A percentile compares a stretch with the other conserved stretches of the same genome.
phyloP scores from a whole-genome alignment of 2,888 invertebrate species.

The Apantesis nais region DNA sequence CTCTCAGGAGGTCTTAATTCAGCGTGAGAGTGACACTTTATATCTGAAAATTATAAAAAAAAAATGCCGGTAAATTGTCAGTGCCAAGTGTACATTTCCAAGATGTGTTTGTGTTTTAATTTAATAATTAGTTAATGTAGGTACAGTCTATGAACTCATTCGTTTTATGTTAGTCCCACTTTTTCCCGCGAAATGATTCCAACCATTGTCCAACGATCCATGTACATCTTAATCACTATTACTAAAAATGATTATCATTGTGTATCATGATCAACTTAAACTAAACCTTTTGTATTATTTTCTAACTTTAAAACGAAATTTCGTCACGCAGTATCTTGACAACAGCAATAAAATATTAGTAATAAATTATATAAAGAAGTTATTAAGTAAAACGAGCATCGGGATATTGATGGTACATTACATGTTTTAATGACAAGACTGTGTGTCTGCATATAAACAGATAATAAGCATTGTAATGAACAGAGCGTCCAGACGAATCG shows the following conservation, averaged over 20 bases:
- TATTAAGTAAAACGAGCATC: constrained; percentile 20
- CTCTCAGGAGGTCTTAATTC: no score
- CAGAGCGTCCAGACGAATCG: constrained; percentile 12
- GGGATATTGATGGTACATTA: constrained; percentile 21
- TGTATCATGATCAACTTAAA: neutral
- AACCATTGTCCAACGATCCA: neutral
- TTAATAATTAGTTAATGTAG: no score
- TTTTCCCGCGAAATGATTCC: neutral
- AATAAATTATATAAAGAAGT: constrained; percentile 26
- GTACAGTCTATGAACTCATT: no score
- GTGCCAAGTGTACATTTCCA: no score
- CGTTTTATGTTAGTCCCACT: neutral
- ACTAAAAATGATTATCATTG: neutral
- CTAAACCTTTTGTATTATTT: neutral
- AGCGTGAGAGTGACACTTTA: no score
- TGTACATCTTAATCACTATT: constrained; percentile 9
- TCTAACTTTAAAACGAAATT: constrained; percentile 4
- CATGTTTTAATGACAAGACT: constrained; percentile 21
- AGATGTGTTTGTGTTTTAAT: no score
- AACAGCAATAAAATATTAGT: constrained; percentile 19
- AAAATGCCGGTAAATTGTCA: no score
- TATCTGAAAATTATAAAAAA: no score
- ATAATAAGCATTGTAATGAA: constrained; percentile 22
- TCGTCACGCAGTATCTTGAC: constrained; percentile 6
- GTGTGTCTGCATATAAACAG: constrained; percentile 25